These are phyloP conservation scores for Drosophila phalerata DNA, from an alignment of 2,888 invertebrate genomes.

Conservation along the genomic window DNA sequence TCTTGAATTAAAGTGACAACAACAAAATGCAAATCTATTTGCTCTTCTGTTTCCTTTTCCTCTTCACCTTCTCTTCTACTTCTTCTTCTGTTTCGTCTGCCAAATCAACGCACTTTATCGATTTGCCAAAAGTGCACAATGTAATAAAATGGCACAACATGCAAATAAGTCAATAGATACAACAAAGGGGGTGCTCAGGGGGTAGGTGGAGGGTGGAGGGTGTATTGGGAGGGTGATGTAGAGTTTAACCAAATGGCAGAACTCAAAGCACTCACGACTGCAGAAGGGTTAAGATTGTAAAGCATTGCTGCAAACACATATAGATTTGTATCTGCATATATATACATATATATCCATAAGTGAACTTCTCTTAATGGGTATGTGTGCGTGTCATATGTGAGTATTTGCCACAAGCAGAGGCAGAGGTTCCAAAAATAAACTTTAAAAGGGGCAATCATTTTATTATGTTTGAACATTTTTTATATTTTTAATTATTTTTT, in stretches of 20 bases:
- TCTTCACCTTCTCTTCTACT: background rate
- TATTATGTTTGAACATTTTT: no score
- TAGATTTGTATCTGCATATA: conserved; percentile 63
- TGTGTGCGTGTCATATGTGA: conserved; percentile 17
- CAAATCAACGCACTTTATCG: conserved; percentile 68
- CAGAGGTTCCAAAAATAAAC: background rate
- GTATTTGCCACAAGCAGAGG: conserved; percentile 7
- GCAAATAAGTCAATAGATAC: conserved; percentile 65
- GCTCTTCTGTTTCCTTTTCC: no score
- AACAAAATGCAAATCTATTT: conserved; percentile 29
- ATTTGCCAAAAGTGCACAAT: conserved; percentile 56
- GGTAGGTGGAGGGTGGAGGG: background rate
- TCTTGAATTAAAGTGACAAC: conserved; percentile 51
- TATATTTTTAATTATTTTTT: no score
- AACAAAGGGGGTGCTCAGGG: background rate
- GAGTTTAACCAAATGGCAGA: conserved; percentile 24
- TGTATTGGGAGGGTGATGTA: background rate
- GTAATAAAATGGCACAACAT: conserved; percentile 67
- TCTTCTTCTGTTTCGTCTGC: background rate
- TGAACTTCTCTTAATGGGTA: conserved; percentile 9
- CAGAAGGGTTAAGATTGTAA: conserved; percentile 68
- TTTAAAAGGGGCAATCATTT: background rate
- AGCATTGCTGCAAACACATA: conserved; percentile 57
- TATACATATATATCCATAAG: conserved; percentile 57
- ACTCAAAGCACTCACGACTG: conserved; percentile 58